Conservation (phyloP, 2,113 vertebrate species). For the Arvicanthis niloticus region DNA sequence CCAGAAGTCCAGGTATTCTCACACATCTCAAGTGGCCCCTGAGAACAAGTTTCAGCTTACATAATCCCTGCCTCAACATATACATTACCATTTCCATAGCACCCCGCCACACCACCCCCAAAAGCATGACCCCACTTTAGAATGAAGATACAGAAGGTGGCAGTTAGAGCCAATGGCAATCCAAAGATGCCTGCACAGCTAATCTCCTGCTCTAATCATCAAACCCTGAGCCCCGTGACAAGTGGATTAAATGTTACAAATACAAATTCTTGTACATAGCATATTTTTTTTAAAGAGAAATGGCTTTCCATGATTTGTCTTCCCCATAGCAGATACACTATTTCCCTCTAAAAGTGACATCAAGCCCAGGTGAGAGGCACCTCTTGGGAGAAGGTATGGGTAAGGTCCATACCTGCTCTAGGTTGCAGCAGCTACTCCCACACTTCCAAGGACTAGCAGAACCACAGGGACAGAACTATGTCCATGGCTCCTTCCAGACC, state of each 20-base stretch:
- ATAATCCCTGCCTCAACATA: background rate
- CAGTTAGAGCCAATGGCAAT: background rate
- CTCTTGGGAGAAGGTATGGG: background rate
- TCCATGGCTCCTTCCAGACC: slow-evolving; percentile 30
- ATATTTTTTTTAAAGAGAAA: slow-evolving; percentile 19
- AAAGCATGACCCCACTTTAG: background rate
- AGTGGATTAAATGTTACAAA: background rate
- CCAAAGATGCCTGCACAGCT: background rate
- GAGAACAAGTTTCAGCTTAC: background rate
- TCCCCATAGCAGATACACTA: background rate
- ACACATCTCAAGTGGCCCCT: background rate
- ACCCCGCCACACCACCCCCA: accelerated
- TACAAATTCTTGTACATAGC: background rate
- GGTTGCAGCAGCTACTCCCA: background rate
- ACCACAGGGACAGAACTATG: background rate
- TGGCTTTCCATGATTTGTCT: slow-evolving; percentile 41
- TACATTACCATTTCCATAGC: background rate
- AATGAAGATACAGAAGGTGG: background rate
- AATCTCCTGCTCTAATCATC: background rate
- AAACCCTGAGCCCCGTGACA: background rate
- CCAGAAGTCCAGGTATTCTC: background rate
- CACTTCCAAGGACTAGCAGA: background rate
- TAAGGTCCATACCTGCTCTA: too few species aligned
- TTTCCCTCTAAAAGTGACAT: background rate
- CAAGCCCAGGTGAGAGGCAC: background rate